Base-by-base conservation (phyloP, 2,888 invertebrate species). In the Koerneria pararmatus region DNA sequence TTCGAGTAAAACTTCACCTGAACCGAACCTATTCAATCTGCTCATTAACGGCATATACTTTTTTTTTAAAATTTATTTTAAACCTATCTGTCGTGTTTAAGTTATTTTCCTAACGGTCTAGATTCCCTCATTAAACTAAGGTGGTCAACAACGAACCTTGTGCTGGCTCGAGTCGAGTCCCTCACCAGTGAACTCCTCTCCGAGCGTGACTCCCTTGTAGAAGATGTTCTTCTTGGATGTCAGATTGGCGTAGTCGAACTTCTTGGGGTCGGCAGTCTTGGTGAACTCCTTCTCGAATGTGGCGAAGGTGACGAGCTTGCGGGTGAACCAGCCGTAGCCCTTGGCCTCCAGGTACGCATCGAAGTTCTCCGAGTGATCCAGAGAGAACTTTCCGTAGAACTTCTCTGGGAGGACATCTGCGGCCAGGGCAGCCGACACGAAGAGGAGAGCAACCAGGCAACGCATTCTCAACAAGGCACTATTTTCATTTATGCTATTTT, bases 191-290 rank as follows among this genome's bases (percentile, higher is more conserved):
- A 80, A 80, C 32, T 77, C 56, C 64, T 77, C 72, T 57, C 74
- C 79, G 54, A 81, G 66, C 57, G 71, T 66, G 54, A 80, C 67
- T 53, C 71, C 71, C 57, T 73, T 74, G 79, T 80, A 80, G 65
- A 75, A 72, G 31, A 79, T 78, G 69, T 81, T 71, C 67, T 80
- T 80, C 73, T 81, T 80, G 19, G 78, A 74, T 27, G 79, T 80
- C 67, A 75, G 66, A 69, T 80, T 79, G 46, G 72, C 69, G 69
- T 71, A 75, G 68, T 74, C 72, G 71, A 75, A 73, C 49, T 62
- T 58, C 49, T 32, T 32, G 6, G 59, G 54, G 34, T 41, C 49
- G 27, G 46, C 41, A 19, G 54, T 68, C 66, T 71, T 76, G 48
- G 66, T 66, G 72, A 75, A 78, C 34, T 70, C 69, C 70, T 78